Conservation (phyloP, 2,888 invertebrate genomes). For the Dasysyrphus tricinctus region DNA sequence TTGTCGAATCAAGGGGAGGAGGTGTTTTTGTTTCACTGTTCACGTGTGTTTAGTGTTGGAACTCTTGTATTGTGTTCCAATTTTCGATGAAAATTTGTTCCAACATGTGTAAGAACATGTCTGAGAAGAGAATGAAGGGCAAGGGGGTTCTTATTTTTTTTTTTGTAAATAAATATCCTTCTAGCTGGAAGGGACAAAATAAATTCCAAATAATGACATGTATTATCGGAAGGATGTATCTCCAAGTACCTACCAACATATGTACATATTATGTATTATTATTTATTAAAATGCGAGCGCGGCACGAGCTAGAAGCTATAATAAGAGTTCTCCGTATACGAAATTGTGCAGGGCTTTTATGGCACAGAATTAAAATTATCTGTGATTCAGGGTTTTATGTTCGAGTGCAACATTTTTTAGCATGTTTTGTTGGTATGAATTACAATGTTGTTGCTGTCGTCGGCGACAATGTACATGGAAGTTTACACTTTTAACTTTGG, state of each 20-base stretch:
- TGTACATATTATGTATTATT: constrained; percentile 10
- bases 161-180: constrained; percentile 11
- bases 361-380: background rate
- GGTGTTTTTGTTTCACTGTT: background rate
- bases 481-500: constrained; percentile 21
- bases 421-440: constrained; percentile 15
- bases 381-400: constrained; percentile 41
- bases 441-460: constrained; percentile 22
- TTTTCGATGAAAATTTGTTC: constrained; percentile 71
- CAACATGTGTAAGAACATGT: constrained; percentile 58
- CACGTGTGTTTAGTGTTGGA: constrained; percentile 9
- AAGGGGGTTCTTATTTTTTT: background rate
- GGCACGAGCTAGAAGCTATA: constrained; percentile 61
- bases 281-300: constrained; percentile 59
- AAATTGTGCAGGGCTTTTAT: background rate
- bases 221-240: constrained; percentile 71
- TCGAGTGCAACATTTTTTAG: constrained; percentile 18
- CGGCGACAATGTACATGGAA: constrained; percentile 18
- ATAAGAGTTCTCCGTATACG: constrained; percentile 25
- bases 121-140: background rate
- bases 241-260: background rate
- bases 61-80: constrained; percentile 49
- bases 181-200: constrained; percentile 64
- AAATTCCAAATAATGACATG: constrained; percentile 70
- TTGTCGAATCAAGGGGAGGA: background rate